Base-by-base conservation (phyloP, 2,888 invertebrate genomes). In the Limnephilus lunatus region DNA sequence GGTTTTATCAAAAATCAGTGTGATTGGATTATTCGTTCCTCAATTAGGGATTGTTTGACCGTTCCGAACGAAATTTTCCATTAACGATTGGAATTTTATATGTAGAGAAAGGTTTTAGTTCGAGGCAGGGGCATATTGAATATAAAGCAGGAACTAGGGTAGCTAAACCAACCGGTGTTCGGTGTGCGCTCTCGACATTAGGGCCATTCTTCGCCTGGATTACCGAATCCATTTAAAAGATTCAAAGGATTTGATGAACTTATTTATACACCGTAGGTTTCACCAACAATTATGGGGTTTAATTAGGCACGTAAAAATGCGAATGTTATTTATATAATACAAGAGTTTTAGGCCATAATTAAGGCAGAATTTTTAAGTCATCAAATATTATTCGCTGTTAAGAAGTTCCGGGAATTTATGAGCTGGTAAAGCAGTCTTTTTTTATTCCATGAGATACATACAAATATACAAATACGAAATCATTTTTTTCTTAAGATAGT, bases 11-110 rank as follows among this genome's bases (percentile, higher is more conserved):
- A 82, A 68, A 82, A 82, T 82, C 82, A 82, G 82, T 82, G 82
- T 82, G 31, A 82, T 82, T 31, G 32, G 31, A 82, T 31, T 82
- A 82, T 32, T 32, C 82, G 82, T 82, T 82, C 30, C 82, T 82
- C 31, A 82, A 82, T 82, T 82, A 82, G 82, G 15, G 19, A 82
- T 82, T 82, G 82, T 31, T 82, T 82, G 82, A 32, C 15, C 82
- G 82, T 15, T 82, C 31, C 82, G 82, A 82, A 15, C 14, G 82
- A 82, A 32, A 82, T 82, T 31, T 82, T 82, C 82, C 82, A 82
- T 31, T 82, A 82, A 82, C 82, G 82, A 82, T 82, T 82, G 82
- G 82, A 82, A 82, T 82, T 82, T 82, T 31, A 14, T 82, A 31
- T 82, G 82, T 32, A 82, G 32, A 82, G 82, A 82, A 82, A 82